These are phyloP conservation scores for Kryptolebias ocellatus DNA, from an alignment of 2,797 vertebrate species.

Conservation along the genomic window DNA sequence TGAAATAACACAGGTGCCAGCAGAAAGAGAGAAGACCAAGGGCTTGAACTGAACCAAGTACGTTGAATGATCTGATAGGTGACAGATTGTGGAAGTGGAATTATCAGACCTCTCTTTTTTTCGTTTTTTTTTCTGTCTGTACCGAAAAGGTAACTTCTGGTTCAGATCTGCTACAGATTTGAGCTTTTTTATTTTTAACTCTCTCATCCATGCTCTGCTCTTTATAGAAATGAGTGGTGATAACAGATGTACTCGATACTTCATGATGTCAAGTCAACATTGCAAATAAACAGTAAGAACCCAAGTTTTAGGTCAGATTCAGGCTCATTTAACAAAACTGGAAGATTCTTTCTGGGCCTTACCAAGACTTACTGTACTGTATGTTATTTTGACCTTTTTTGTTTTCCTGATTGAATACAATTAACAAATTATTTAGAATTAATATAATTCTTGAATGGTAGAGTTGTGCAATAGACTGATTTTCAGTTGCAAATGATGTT, in stretches of 20 bases:
- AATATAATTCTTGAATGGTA: neutral
- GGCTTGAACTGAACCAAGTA: constrained; percentile 40
- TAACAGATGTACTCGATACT: constrained; percentile 24
- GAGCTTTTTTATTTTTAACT: neutral
- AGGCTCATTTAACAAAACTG: constrained; percentile 27
- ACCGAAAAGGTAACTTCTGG: constrained; percentile 15
- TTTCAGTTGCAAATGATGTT: constrained; percentile 26
- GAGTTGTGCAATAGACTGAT: constrained; percentile 40
- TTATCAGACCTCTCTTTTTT: neutral
- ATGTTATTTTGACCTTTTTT: constrained; percentile 35
- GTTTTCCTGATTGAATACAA: neutral
- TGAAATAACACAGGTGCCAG: constrained; percentile 39
- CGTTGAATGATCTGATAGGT: constrained; percentile 22
- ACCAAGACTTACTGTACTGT: constrained; percentile 14
- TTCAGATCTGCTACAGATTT: constrained; percentile 7
- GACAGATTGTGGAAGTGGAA: constrained; percentile 3
- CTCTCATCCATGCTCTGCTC: constrained; percentile 10
- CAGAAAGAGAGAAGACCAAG: constrained; percentile 22
- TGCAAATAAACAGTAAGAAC: neutral
- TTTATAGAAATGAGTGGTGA: constrained; percentile 20
- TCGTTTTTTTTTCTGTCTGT: constrained; percentile 1
- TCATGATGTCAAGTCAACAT: constrained; percentile 25
- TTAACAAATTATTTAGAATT: constrained; percentile 20
- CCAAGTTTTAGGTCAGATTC: neutral
- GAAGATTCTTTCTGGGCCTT: constrained; percentile 34